Evolutionary conservation across 2,797 vertebrate genomes (phyloP), one percentile per base, ranked within the genome.

Genomic region (Scomberomorus guttatus): DNA sequence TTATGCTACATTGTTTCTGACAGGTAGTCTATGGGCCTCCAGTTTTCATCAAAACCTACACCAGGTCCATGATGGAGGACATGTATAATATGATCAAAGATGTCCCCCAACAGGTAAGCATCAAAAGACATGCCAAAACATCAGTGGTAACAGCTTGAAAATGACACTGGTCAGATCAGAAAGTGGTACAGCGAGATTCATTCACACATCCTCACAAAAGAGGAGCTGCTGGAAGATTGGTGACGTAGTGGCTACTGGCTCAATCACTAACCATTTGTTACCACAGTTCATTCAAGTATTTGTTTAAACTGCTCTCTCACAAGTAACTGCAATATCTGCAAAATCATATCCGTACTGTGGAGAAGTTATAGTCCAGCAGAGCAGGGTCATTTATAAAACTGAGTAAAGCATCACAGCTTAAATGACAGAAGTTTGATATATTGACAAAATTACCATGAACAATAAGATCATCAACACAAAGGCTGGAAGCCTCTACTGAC

Each of bases 1-100:
- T 67, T 6, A 48, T 11, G 0, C 0, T 25, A 14, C 14, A 2
- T 32, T 77, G 29, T 73, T 59, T 63, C 54, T 80, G 32, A 58
- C 83, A 90, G 82, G 88, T 87, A 4, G 5, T 11, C 18, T 96
- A 96, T 22, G 0, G 84, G 13, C 82, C 95, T 20, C 78, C 95
- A 3, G 1, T 75, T 1, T 57, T 92, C 4, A 83, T 52, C 0
- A 75, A 84, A 13, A 94, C 94, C 0, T 97, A 97, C 76, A 95
- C 92, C 3, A 89, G 55, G 37, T 39, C 79, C 57, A 97, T 97
- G 97, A 87, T 97, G 79, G 87, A 95, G 32, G 29, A 94, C 18
- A 98, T 98, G 97, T 95, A 96, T 20, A 5, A 67, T 4, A 68
- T 95, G 42, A 88, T 96, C 57, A 92, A 79, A 77, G 67, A 87